phyloP scores from a whole-genome alignment of 2,888 invertebrate species.

The Brenthis daphne region DNA sequence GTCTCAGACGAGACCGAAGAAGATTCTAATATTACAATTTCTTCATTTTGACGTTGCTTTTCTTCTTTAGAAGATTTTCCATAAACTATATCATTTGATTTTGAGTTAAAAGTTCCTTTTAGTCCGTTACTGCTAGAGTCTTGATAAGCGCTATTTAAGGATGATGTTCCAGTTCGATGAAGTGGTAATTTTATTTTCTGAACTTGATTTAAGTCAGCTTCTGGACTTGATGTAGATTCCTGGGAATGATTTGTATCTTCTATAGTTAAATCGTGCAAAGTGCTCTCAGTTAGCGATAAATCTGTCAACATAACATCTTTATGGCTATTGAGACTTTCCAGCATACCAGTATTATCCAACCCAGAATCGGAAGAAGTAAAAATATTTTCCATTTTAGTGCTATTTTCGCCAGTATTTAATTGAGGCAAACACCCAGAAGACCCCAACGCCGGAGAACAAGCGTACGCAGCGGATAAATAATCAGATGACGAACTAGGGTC shows the following conservation, averaged over 20 bases:
- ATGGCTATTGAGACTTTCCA: conserved; percentile 65
- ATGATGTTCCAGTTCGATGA: conserved; percentile 40
- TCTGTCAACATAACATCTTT: conserved; percentile 68
- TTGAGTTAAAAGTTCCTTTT: conserved; percentile 42
- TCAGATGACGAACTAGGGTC: conserved; percentile 73
- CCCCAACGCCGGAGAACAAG: conserved; percentile 59
- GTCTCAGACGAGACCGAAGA: conserved; percentile 85
- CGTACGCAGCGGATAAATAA: conserved; percentile 68
- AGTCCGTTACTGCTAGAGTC: conserved; percentile 42
- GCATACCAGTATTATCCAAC: conserved; percentile 68
- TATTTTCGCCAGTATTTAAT: conserved; percentile 59
- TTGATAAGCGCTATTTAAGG: conserved; percentile 42
- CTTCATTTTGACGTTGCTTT: conserved; percentile 84
- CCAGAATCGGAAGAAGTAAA: conserved; percentile 75
- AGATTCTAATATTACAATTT: conserved; percentile 83
- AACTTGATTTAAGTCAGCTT: conserved; percentile 48
- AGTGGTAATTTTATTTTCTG: conserved; percentile 42
- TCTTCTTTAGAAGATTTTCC: conserved; percentile 77
- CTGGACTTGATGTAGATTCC: conserved; percentile 50
- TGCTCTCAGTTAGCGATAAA: conserved; percentile 69
- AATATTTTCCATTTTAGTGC: conserved; percentile 67
- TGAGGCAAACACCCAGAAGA: conserved; percentile 51
- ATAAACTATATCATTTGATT: conserved; percentile 48
- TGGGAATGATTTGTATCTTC: conserved; percentile 56
- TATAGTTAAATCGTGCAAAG: conserved; percentile 64